Conservation (phyloP, 2,113 vertebrate species). For the Saccopteryx bilineata region DNA sequence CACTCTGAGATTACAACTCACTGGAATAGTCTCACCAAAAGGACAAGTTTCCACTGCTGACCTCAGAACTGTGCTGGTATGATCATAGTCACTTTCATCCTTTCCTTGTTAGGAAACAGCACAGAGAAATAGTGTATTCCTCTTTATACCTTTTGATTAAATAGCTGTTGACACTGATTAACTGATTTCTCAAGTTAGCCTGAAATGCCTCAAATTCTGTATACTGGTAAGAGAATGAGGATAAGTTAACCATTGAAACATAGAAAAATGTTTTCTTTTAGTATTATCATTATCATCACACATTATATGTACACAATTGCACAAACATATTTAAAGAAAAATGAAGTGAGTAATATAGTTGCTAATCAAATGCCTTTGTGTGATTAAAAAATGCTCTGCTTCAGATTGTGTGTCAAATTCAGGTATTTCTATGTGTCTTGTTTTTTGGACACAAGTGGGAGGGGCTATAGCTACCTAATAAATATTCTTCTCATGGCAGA, state of each 20-base stretch:
- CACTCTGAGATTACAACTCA: neutral
- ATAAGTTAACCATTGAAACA: neutral
- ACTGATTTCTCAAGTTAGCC: neutral
- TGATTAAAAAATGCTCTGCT: neutral
- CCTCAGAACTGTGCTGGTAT: neutral
- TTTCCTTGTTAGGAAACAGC: neutral
- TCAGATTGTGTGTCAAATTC: neutral
- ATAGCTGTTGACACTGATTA: neutral
- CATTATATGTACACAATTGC: neutral
- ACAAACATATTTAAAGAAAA: slow-evolving; percentile 23
- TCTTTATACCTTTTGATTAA: neutral
- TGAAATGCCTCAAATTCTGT: slow-evolving; percentile 12
- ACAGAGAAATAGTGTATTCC: neutral
- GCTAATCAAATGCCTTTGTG: neutral
- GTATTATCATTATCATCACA: neutral
- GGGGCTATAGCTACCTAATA: neutral
- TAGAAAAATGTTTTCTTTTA: neutral
- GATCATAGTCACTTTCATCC: neutral
- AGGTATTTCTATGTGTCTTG: neutral
- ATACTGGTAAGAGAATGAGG: neutral
- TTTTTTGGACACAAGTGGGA: neutral
- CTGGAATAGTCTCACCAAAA: neutral
- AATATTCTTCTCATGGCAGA: neutral
- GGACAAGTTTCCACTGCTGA: slow-evolving; percentile 21
- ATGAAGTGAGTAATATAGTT: neutral